Evolutionary conservation across 2,113 vertebrate genomes (phyloP), one percentile per base, ranked within the genome.

Genomic region (Haliaeetus leucogaster): DNA sequence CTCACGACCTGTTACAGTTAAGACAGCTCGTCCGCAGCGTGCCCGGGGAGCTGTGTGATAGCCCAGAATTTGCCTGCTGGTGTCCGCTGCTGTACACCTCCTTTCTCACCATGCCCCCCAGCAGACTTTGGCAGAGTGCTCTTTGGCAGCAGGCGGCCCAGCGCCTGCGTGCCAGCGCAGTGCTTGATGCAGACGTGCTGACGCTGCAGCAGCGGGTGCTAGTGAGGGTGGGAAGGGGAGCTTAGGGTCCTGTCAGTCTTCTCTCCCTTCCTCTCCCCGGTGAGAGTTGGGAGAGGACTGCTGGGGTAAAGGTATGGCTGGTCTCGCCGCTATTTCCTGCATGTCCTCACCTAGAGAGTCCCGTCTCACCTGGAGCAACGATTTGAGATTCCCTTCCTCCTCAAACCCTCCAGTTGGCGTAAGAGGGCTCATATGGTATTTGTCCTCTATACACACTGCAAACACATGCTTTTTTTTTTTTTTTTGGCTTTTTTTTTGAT

Each of bases 1-100:
- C 11, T 73, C 48, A 13, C 34, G 23, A 73, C 10, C 29, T 47
- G 4, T 29, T 53, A 16, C 2, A 43, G 21, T 22, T 61, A 32
- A 43, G n/a, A 29, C 42, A 53, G 13, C 10, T 52, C 13, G 43
- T 56, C 40, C 55, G 29, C 38, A 36, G 11, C 1, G 4, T 55
- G 18, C 4, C 23, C 10, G 47, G 29, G 15, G 43, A 66, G 17
- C 6, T 4, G 3, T 34, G 40, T 17, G 25, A 27, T 7, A 13
- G 30, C 20, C 18, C 40, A 43, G 32, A 72, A 27, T 38, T 27
- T 59, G 11, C 18, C 30, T 0, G 0, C 10, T 61, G 20, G 13
- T 34, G 45, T 30, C 45, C 13, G 1, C 2, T 22, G 4, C 27
- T 1, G 0, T 18, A 29, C 30, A 29, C 6, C 17, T 53, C 23